A percentile compares a stretch with the other conserved stretches of the same genome.
phyloP scores from a whole-genome alignment of 2,113 vertebrate genomes.

The Marcusenius ussheri region DNA sequence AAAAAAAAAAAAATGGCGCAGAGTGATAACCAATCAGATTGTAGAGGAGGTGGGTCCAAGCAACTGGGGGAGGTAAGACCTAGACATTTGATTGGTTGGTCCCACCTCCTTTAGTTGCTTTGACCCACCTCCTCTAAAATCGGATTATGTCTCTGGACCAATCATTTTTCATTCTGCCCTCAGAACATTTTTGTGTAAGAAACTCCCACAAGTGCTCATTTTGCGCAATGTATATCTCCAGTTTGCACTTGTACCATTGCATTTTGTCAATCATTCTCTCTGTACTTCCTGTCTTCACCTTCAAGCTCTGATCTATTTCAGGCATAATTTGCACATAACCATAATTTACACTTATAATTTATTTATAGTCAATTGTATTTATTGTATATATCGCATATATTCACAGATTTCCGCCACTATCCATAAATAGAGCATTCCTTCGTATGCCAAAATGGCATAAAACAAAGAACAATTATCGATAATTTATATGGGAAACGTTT shows the following conservation, averaged over 20 bases:
- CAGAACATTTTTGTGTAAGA: too few species aligned
- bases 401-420: background rate
- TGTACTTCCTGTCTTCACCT: background rate
- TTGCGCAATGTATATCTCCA: background rate
- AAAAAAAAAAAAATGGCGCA: too few species aligned
- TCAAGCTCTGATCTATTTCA: background rate
- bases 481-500: background rate
- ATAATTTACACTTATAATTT: background rate
- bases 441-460: background rate
- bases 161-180: too few species aligned
- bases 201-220: background rate
- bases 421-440: background rate
- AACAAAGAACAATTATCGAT: background rate
- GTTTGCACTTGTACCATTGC: background rate
- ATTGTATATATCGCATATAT: background rate
- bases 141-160: too few species aligned
- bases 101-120: too few species aligned
- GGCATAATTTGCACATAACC: background rate
- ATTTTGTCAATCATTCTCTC: background rate
- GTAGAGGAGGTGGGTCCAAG: too few species aligned
- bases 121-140: too few species aligned
- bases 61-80: too few species aligned
- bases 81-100: too few species aligned
- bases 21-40: too few species aligned
- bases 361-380: background rate